Conservation (phyloP, 2,888 invertebrate genomes). For the Pterostichus madidus region DNA sequence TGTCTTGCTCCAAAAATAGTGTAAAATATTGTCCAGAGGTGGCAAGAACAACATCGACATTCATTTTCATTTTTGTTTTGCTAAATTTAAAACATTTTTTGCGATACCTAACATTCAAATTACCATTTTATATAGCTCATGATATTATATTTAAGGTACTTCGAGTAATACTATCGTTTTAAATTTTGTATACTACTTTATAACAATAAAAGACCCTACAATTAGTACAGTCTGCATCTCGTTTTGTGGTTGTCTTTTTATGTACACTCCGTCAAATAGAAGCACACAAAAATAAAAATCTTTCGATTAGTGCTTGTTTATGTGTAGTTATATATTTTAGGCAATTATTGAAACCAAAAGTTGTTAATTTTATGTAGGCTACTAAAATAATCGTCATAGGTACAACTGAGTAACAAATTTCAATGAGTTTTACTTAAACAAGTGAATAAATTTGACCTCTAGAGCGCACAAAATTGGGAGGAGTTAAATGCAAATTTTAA, state of each 20-base stretch:
- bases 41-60: slow-evolving; percentile 26
- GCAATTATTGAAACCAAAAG: slow-evolving; percentile 61
- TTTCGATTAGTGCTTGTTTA: slow-evolving; percentile 52
- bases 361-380: slow-evolving; percentile 57
- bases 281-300: slow-evolving; percentile 46
- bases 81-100: neutral
- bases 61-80: neutral
- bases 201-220: slow-evolving; percentile 34
- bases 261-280: slow-evolving; percentile 63
- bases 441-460: slow-evolving; percentile 67
- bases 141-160: slow-evolving; percentile 2
- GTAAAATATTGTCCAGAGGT: slow-evolving; percentile 14
- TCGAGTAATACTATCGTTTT: neutral
- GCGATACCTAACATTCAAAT: neutral
- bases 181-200: slow-evolving; percentile 13
- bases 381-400: slow-evolving; percentile 10
- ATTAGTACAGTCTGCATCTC: slow-evolving; percentile 58
- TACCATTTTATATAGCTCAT: neutral
- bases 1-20: neutral
- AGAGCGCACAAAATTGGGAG: slow-evolving; percentile 65
- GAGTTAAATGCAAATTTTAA: slow-evolving; percentile 66
- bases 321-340: slow-evolving; percentile 65
- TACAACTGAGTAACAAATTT: slow-evolving; percentile 52
- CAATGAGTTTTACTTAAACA: slow-evolving; percentile 58
- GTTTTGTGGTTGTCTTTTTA: slow-evolving; percentile 58